These are phyloP conservation scores for Zeugodacus cucurbitae DNA, from an alignment of 1,140 invertebrate species.

Conservation along the genomic window DNA sequence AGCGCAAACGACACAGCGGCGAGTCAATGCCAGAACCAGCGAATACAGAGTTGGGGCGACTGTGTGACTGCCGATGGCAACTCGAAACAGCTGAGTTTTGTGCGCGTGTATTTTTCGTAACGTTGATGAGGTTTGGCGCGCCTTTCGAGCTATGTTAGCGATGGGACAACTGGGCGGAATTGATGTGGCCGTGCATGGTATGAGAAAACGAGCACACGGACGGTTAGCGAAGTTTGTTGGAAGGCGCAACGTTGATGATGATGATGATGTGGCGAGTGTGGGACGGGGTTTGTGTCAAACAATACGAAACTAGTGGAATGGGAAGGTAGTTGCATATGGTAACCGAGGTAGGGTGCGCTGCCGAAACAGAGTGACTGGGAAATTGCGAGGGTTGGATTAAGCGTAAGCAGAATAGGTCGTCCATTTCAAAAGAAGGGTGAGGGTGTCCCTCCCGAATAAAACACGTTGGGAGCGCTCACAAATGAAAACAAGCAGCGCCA, in stretches of 20 bases:
- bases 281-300: neutral
- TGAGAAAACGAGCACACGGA: neutral
- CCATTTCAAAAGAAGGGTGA: neutral
- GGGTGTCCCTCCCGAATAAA: neutral
- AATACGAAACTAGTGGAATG: neutral
- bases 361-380: neutral
- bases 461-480: neutral
- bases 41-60: neutral
- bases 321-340: neutral
- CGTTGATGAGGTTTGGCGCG: constrained; percentile 20
- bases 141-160: neutral
- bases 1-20: neutral
- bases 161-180: neutral
- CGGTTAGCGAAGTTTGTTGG: neutral
- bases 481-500: neutral
- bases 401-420: neutral
- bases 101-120: neutral
- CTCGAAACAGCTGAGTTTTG: constrained; percentile 8
- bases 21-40: constrained; percentile 17
- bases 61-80: constrained; percentile 18
- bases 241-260: neutral
- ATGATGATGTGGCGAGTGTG: neutral
- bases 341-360: neutral
- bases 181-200: neutral
- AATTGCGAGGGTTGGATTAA: constrained; percentile 10